Evolutionary conservation across 2,113 vertebrate genomes (phyloP).

Genomic region (Antechinus flavipes): DNA sequence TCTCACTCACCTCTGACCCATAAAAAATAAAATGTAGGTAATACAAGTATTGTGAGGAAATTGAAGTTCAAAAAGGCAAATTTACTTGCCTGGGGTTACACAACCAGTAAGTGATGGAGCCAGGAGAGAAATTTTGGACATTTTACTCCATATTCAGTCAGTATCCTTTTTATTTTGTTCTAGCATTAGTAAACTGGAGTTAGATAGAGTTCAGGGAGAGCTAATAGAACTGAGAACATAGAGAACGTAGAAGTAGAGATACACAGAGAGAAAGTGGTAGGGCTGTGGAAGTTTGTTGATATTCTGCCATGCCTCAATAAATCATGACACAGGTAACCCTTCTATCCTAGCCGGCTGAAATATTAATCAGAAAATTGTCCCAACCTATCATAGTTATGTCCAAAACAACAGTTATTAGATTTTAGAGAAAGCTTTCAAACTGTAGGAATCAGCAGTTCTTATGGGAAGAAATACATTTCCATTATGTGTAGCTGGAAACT

Average conservation of each 20-base stretch:
- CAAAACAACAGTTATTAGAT: slow-evolving; percentile 38
- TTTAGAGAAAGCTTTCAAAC: slow-evolving; percentile 13
- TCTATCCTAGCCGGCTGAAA: neutral
- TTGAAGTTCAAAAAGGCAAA: neutral
- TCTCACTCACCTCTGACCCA: too few species aligned
- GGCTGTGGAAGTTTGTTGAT: neutral
- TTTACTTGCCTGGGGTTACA: neutral
- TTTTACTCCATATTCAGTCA: neutral
- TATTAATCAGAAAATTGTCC: slow-evolving; percentile 38
- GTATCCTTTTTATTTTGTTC: neutral
- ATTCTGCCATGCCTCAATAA: neutral
- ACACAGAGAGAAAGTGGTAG: neutral
- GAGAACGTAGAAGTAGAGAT: neutral
- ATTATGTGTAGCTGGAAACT: neutral
- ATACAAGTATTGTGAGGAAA: neutral
- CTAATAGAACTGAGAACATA: neutral
- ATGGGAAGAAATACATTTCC: neutral
- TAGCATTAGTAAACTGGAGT: neutral
- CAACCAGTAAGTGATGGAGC: neutral
- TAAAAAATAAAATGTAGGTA: neutral
- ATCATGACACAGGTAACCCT: neutral
- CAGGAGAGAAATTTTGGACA: neutral
- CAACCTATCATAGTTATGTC: slow-evolving; percentile 13
- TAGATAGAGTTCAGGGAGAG: neutral
- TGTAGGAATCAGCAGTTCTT: neutral